phyloP scores from a whole-genome alignment of 2,888 invertebrate genomes.

The Acanthopleura granulata region DNA sequence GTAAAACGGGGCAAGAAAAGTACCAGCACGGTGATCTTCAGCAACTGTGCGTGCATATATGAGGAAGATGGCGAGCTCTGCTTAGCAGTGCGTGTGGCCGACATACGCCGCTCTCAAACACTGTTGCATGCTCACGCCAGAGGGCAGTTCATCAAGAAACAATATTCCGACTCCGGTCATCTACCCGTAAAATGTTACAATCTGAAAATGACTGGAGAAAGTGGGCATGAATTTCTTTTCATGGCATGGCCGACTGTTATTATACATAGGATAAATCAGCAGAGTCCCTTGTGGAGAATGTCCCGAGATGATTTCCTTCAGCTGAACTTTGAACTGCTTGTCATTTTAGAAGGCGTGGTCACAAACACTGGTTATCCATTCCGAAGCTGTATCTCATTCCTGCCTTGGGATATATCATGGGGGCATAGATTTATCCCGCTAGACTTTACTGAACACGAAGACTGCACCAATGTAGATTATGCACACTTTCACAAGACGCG shows the following conservation, averaged over 20 bases:
- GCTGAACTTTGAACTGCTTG: slow-evolving; percentile 93
- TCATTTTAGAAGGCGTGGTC: slow-evolving; percentile 90
- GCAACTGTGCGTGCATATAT: slow-evolving; percentile 91
- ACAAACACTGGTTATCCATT: slow-evolving; percentile 38
- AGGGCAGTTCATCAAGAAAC: slow-evolving; percentile 91
- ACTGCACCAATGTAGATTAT: slow-evolving; percentile 31
- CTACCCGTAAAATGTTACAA: slow-evolving; percentile 93
- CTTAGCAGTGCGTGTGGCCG: slow-evolving; percentile 69
- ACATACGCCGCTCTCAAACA: slow-evolving; percentile 63
- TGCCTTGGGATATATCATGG: slow-evolving; percentile 45
- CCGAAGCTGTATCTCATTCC: slow-evolving; percentile 47
- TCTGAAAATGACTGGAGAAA: slow-evolving; percentile 89
- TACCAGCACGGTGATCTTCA: slow-evolving; percentile 92
- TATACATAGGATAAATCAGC: slow-evolving; percentile 91
- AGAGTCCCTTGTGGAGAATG: slow-evolving; percentile 88
- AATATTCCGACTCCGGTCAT: slow-evolving; percentile 91
- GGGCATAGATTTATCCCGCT: slow-evolving; percentile 44
- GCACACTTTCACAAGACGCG: slow-evolving; percentile 35
- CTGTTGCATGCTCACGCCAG: slow-evolving; percentile 87
- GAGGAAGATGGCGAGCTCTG: slow-evolving; percentile 66
- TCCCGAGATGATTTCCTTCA: slow-evolving; percentile 89
- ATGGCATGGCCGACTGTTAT: slow-evolving; percentile 98
- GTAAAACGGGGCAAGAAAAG: slow-evolving; percentile 94
- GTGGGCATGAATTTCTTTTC: slow-evolving; percentile 91
- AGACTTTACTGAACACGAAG: slow-evolving; percentile 21